Base-by-base conservation (phyloP, 2,888 invertebrate species). In the Agriopis aurantiaria region DNA sequence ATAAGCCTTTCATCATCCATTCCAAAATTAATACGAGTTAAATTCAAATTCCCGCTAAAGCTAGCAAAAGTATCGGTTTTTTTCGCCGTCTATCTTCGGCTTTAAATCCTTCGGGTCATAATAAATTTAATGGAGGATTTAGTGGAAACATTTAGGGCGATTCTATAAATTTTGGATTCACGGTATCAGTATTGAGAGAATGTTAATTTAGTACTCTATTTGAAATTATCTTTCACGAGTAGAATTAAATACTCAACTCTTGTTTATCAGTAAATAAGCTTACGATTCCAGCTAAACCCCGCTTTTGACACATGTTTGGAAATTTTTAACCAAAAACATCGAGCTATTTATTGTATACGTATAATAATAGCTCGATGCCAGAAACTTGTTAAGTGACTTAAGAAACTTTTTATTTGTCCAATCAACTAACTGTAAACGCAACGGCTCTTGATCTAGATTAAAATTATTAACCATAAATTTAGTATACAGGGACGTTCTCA, bases 61-160 rank as follows among this genome's bases (percentile, higher is more conserved):
- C 70, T 49, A 60, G 45, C 48, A 59, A 60, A 65, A 65, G 65
- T 62, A 69, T 69, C 65, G 65, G 33, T 67, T 74, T 73, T 71
- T 73, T 69, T 65, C 56, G 48, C 61, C 59, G 23, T 59, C 62
- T 62, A 62, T 59, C 66, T 57, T 62, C 41, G 53, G 61, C 48
- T 46, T 52, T 69, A 72, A 71, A 72, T 69, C 74, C 69, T 61
- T 61, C 59, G 63, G 65, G 60, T 71, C 68, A 69, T 69, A 72
- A 72, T 72, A 72, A 72, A 69, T 67, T 66, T 64, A 67, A 69
- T 57, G 69, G 59, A 23, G 65, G 72, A 65, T 66, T 69, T 67
- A 57, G 33, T 33, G 55, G 65, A 59, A 51, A 58, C 58, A 65
- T 65, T 69, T 65, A 46, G 61, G 49, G 33, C 65, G 70, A 59